phyloP scores from a whole-genome alignment of 2,888 invertebrate genomes.

The Tiliacea citrago region DNA sequence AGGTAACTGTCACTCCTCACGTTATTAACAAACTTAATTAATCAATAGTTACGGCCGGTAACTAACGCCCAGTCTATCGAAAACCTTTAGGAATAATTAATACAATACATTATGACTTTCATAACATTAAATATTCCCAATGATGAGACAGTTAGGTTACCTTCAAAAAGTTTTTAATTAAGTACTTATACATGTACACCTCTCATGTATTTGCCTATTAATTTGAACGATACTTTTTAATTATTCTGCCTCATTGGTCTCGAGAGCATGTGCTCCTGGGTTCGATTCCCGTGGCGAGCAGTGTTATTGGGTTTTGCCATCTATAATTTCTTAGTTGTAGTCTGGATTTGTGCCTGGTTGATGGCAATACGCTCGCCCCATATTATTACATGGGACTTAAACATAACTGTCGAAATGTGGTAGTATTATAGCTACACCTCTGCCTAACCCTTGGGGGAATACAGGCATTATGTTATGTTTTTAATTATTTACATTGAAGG shows the following conservation, averaged over 20 bases:
- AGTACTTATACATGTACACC: no score
- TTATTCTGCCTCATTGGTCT: no score
- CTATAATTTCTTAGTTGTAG: no score
- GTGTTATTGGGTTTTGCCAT: no score
- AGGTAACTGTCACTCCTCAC: constrained; percentile 7
- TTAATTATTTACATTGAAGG: not conserved
- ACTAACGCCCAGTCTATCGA: constrained; percentile 15
- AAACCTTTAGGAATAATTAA: constrained; percentile 42
- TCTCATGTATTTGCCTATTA: no score
- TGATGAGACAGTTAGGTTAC: not conserved
- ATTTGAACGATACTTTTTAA: not conserved
- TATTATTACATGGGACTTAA: no score
- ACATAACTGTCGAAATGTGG: no score
- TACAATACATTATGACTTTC: constrained; percentile 12
- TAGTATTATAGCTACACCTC: not conserved
- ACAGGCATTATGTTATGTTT: not conserved
- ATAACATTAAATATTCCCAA: constrained; percentile 27
- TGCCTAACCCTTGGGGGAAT: not conserved
- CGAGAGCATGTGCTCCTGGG: no score
- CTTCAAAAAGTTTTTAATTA: constrained; percentile 6
- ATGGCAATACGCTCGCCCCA: no score
- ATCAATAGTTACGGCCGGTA: constrained; percentile 24
- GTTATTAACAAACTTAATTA: constrained; percentile 38
- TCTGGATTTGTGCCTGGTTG: no score
- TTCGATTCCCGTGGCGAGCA: no score